Evolutionary conservation across 2,888 invertebrate species (phyloP), one percentile per base, ranked within the genome.

Genomic region (Protodeltote pygarga): DNA sequence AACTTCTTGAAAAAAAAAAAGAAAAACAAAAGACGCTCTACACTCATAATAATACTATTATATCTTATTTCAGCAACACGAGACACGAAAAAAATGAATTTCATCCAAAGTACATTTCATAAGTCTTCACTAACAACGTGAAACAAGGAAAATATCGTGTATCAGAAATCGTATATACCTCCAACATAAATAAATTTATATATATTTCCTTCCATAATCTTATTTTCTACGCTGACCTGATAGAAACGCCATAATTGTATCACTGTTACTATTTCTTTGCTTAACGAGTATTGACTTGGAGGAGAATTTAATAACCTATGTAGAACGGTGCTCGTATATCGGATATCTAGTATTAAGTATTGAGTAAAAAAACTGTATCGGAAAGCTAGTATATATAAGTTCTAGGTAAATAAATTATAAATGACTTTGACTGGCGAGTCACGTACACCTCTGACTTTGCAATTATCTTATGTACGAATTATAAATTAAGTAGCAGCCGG

Each of bases 111-210:
- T 77, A 71, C 57, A 73, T 76, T 82, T 86, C 71, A 72, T 82
- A 81, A 71, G 87, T 77, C 83, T 87, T 87, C 87, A 71, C 74
- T 71, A 75, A 79, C 75, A 81, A 81, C 75, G 74, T 71, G 73
- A 76, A 76, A 75, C 67, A 64, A 62, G 66, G 75, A 77, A 81
- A 81, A 81, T 85, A 85, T 85, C 77, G 60, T 65, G 73, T 85
- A 76, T 74, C 75, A 61, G 58, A 65, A 75, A 74, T 72, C 65
- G 46, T 68, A 63, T 61, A 57, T 66, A 58, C 27, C 51, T 32
- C 28, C 9, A 3, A 2, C 2, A 5, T 8, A 21, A 10, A 29
- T 28, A 14, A 20, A 48, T 37, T 40, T 31, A 55, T 19, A 25
- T 60, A 31, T 44, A 28, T 52, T 44, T 61, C 41, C 27, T 23